Evolutionary conservation across 1,140 invertebrate species (phyloP), one percentile per base, ranked within the genome.

Genomic region (Sitodiplosis mosellana): DNA sequence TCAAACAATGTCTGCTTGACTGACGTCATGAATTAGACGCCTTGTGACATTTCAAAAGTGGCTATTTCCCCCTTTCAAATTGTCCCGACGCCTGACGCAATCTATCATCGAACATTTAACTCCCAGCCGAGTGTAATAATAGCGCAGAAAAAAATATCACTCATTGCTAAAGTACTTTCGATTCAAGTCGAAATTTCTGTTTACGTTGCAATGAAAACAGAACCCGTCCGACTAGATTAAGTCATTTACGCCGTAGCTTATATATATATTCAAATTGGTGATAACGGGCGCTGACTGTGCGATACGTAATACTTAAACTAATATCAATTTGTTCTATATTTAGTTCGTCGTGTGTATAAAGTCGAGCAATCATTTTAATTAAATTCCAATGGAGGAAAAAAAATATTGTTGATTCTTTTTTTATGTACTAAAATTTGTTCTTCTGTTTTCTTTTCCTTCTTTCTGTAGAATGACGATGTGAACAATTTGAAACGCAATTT

Each of bases 341-440:
- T 27, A 27, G 27, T 48, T 37, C 61, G 47, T 53, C 56, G 37
- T 58, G 56, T 22, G 51, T 58, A 18, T 53, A n/a, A n/a, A n/a
- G n/a, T n/a, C n/a, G n/a, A n/a, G n/a, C n/a, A n/a, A n/a, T n/a
- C n/a, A n/a, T n/a, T n/a, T 61, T 45, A 52, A 47, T 19, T 54
- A 59, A 33, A 54, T 55, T 36, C 57, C 52, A 48, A 52, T n/a
- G 52, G 14, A 36, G 27, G 5, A 15, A 42, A 21, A n/a, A n/a
- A n/a, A n/a, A n/a, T n/a, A n/a, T 46, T 17, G 33, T 46, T 49
- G 44, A 45, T 21, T 46, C 45, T 45, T 41, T 45, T 33, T 53
- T n/a, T n/a, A n/a, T n/a, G n/a, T n/a, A n/a, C n/a, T n/a, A n/a
- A 56, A 46, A 54, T 61, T 44, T 59, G 61, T 18, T 63, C 57